These are phyloP conservation scores for Venustaconcha ellipsiformis DNA, from an alignment of 1,140 invertebrate genomes.

Conservation along the genomic window DNA sequence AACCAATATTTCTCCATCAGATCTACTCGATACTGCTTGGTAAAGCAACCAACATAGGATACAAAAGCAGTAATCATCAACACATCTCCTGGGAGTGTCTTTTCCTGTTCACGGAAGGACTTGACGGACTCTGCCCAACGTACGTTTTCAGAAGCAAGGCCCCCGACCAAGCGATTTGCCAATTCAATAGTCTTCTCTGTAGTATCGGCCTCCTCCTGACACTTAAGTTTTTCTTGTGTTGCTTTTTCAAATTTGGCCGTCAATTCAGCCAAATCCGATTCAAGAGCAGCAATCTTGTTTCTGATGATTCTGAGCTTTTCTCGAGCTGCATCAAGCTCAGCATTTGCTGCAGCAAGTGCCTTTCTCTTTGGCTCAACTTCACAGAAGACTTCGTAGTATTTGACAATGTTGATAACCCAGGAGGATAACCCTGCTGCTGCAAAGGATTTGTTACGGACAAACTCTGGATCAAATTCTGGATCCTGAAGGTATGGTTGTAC, in stretches of 20 bases:
- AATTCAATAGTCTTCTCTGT: slow-evolving; percentile 89
- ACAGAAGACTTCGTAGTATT: slow-evolving; percentile 95
- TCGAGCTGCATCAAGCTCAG: slow-evolving; percentile 87
- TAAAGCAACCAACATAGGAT: slow-evolving; percentile 97
- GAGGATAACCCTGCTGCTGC: slow-evolving; percentile 95
- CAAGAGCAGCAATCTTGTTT: slow-evolving; percentile 88
- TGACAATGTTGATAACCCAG: slow-evolving; percentile 93
- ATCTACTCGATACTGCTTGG: slow-evolving; percentile 90
- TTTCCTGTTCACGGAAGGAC: slow-evolving; percentile 88
- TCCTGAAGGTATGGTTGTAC: slow-evolving; percentile 90
- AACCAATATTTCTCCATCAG: slow-evolving; percentile 85
- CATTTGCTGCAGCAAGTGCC: slow-evolving; percentile 90
- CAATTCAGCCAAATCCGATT: slow-evolving; percentile 86
- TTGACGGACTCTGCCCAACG: slow-evolving; percentile 94
- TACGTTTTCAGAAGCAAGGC: slow-evolving; percentile 94
- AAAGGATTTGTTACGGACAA: slow-evolving; percentile 89
- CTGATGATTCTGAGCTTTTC: slow-evolving; percentile 90
- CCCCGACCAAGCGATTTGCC: slow-evolving; percentile 93
- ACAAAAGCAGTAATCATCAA: slow-evolving; percentile 94
- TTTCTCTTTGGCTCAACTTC: slow-evolving; percentile 96
- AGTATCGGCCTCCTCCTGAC: slow-evolving; percentile 71
- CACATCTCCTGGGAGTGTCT: slow-evolving; percentile 92
- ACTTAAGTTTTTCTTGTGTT: slow-evolving; percentile 88
- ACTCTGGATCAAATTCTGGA: slow-evolving; percentile 94
- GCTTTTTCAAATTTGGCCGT: slow-evolving; percentile 94